Percentiles rank a stretch among this genome's conserved stretches.
phyloP scores from a whole-genome alignment of 2,888 invertebrate species.

The Zonitis immaculata region DNA sequence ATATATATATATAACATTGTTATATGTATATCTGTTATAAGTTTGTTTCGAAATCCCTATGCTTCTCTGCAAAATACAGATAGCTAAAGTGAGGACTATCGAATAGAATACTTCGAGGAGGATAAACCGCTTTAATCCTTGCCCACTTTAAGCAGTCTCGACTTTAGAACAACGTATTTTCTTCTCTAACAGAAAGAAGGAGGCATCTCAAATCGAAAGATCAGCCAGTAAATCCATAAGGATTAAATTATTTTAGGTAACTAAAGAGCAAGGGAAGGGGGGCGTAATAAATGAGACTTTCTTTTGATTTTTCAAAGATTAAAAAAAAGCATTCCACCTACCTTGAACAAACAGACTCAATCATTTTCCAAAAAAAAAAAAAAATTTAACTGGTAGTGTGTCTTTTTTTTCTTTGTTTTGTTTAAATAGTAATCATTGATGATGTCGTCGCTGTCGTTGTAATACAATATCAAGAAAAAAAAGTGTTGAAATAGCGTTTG shows the following conservation, averaged over 20 bases:
- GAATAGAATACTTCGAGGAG: conserved; percentile 23
- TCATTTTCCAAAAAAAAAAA: conserved; percentile 3
- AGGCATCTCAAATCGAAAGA: conserved; percentile 30
- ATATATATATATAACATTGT: too few species aligned
- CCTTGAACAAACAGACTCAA: conserved; percentile 16
- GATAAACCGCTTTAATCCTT: conserved; percentile 33
- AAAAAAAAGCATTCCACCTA: conserved; percentile 11
- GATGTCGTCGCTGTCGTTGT: neutral
- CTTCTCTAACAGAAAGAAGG: conserved; percentile 18
- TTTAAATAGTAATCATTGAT: neutral
- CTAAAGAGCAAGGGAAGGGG: conserved; percentile 2
- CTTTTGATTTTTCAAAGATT: conserved; percentile 16
- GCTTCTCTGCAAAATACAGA: conserved; percentile 43
- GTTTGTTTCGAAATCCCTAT: conserved; percentile 38
- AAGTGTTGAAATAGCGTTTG: conserved; percentile 8
- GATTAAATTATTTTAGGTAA: conserved; percentile 32
- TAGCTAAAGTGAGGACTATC: conserved; percentile 41
- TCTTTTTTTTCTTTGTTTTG: too few species aligned
- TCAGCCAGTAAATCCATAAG: conserved; percentile 30
- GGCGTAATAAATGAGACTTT: neutral
- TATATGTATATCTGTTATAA: conserved; percentile 14
- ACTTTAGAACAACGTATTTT: conserved; percentile 30
- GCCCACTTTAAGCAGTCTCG: conserved; percentile 31
- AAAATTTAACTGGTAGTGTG: too few species aligned
- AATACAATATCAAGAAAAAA: neutral